Conservation (phyloP, 2,797 vertebrate species). For the Pagetopsis macropterus region DNA sequence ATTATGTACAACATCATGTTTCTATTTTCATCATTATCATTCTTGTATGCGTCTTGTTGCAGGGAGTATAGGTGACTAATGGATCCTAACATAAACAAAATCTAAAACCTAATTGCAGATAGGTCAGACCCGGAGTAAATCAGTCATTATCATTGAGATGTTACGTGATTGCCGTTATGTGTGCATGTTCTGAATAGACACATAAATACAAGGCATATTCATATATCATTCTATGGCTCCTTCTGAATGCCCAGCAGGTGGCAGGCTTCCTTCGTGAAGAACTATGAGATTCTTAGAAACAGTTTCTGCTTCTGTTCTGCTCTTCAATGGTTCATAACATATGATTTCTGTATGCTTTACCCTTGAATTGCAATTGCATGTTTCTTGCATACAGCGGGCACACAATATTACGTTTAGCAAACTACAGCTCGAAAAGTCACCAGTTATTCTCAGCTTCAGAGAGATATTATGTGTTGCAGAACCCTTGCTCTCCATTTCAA, state of each 20-base stretch:
- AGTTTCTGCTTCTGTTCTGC: background rate
- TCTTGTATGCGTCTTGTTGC: background rate
- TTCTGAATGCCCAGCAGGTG: conserved; percentile 34
- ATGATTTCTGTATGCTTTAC: background rate
- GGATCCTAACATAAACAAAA: background rate
- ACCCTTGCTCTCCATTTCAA: background rate
- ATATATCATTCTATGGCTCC: fast-evolving
- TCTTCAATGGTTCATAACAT: background rate
- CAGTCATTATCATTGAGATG: background rate
- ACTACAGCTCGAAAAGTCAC: too few relatives aligned
- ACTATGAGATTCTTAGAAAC: background rate
- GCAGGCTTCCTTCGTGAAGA: conserved; percentile 22
- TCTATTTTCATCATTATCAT: background rate
- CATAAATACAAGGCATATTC: background rate
- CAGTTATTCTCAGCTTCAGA: background rate
- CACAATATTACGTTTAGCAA: background rate
- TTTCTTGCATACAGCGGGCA: background rate
- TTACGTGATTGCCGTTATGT: background rate
- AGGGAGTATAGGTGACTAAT: background rate
- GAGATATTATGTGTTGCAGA: background rate
- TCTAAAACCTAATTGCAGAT: background rate
- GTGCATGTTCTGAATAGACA: background rate
- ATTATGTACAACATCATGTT: background rate
- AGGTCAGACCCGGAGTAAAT: background rate
- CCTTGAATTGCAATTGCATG: background rate